Evolutionary conservation across 2,888 invertebrate species (phyloP).

Genomic region (Dorcus parallelipipedus): DNA sequence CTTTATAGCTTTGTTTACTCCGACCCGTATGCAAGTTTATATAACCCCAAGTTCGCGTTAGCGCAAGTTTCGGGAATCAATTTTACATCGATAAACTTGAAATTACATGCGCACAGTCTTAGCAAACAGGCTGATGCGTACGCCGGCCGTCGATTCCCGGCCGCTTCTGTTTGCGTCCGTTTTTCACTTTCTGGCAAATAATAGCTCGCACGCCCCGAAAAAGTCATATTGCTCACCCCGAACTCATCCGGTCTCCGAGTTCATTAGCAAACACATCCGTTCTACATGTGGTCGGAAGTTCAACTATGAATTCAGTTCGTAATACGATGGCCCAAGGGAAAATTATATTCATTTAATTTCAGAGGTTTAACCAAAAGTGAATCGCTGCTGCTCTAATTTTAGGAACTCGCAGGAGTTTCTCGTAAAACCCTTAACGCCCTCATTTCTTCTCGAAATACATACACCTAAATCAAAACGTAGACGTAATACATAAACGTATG

Average conservation of each 20-base stretch:
- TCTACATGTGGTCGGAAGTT: slow-evolving; percentile 23
- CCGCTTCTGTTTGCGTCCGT: too few relatives aligned
- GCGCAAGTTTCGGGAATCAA: slow-evolving; percentile 16
- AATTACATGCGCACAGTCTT: slow-evolving; percentile 4
- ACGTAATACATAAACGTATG: too few relatives aligned
- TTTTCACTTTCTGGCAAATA: too few relatives aligned
- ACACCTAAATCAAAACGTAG: too few relatives aligned
- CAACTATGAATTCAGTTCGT: slow-evolving; percentile 18
- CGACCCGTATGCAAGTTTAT: slow-evolving; percentile 40
- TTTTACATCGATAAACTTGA: slow-evolving; percentile 17
- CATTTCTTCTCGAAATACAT: neutral
- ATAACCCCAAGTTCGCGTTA: slow-evolving; percentile 36
- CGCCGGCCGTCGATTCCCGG: neutral
- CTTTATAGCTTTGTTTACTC: slow-evolving; percentile 48
- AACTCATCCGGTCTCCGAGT: slow-evolving; percentile 20
- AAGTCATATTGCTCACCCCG: neutral
- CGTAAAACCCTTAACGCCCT: neutral
- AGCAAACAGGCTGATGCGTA: neutral
- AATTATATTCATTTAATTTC: slow-evolving; percentile 4
- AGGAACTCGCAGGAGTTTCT: neutral
- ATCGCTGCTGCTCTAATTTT: neutral
- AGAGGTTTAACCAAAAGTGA: neutral
- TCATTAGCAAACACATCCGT: slow-evolving; percentile 25
- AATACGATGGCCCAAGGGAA: slow-evolving; percentile 18
- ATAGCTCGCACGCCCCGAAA: neutral